Percentiles rank a stretch among this genome's conserved stretches.
phyloP scores from a whole-genome alignment of 2,888 invertebrate species.

The Eutolmus rufibarbis region DNA sequence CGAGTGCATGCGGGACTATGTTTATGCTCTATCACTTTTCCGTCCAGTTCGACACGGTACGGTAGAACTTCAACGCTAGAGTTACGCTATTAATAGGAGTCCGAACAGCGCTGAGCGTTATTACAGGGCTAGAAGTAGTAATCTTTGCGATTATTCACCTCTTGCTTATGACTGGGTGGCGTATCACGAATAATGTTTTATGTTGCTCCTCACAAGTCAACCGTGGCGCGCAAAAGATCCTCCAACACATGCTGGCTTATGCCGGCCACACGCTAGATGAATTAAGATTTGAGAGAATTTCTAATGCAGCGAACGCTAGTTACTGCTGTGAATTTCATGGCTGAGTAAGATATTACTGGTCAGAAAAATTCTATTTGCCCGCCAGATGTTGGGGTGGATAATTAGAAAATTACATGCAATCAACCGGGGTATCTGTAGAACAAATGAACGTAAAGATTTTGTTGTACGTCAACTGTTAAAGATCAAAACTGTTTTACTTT shows the following conservation, averaged over 20 bases:
- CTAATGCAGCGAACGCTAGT: neutral
- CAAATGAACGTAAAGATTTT: neutral
- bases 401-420: neutral
- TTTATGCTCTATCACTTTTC: slow-evolving; percentile 16
- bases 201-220: neutral
- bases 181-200: neutral
- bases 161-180: slow-evolving; percentile 3
- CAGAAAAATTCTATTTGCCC: neutral
- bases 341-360: neutral
- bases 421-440: neutral
- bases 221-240: neutral
- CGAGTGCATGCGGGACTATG: slow-evolving; percentile 22
- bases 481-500: neutral
- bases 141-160: slow-evolving; percentile 21
- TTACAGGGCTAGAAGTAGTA: neutral
- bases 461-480: neutral
- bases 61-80: slow-evolving; percentile 15
- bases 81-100: slow-evolving; percentile 29
- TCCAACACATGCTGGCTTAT: neutral
- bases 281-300: neutral
- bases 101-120: neutral
- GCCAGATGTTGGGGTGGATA: neutral
- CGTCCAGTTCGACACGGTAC: neutral
- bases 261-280: neutral
- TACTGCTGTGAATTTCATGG: neutral